Evolutionary conservation across 2,888 invertebrate species (phyloP).

Genomic region (Anticlea derivata): DNA sequence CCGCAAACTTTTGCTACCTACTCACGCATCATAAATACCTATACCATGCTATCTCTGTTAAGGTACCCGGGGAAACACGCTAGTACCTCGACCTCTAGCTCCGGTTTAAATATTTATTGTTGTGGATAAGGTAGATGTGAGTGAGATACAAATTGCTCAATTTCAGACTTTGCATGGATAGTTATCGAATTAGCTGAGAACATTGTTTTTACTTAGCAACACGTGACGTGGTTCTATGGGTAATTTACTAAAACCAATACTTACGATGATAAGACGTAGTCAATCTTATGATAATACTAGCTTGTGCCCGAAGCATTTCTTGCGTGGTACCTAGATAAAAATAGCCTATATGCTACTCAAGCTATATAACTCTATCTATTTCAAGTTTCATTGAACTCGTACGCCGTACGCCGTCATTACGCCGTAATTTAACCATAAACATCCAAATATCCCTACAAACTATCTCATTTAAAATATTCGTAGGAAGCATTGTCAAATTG

Average conservation of each 20-base stretch:
- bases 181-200: conserved; percentile 29
- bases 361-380: no score
- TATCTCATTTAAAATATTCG: no score
- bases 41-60: conserved; percentile 30
- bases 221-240: conserved; percentile 23
- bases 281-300: no score
- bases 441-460: no score
- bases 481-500: no score
- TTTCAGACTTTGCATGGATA: conserved; percentile 24
- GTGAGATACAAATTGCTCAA: conserved; percentile 36
- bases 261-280: not conserved
- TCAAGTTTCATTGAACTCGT: no score
- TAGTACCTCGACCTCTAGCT: conserved; percentile 40
- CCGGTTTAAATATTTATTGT: conserved; percentile 41
- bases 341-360: no score
- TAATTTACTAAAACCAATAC: conserved; percentile 21
- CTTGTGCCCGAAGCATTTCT: no score
- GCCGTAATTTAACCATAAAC: no score
- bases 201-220: conserved; percentile 18
- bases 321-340: no score
- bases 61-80: conserved; percentile 47
- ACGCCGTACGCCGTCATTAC: no score
- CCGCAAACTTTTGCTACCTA: conserved; percentile 50
- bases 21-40: conserved; percentile 43
- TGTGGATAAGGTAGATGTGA: conserved; percentile 35